Percentiles rank a stretch among this genome's conserved stretches.
These are phyloP conservation scores for Dryobates pubescens DNA, from an alignment of 2,797 vertebrate genomes.

Conservation along the genomic window DNA sequence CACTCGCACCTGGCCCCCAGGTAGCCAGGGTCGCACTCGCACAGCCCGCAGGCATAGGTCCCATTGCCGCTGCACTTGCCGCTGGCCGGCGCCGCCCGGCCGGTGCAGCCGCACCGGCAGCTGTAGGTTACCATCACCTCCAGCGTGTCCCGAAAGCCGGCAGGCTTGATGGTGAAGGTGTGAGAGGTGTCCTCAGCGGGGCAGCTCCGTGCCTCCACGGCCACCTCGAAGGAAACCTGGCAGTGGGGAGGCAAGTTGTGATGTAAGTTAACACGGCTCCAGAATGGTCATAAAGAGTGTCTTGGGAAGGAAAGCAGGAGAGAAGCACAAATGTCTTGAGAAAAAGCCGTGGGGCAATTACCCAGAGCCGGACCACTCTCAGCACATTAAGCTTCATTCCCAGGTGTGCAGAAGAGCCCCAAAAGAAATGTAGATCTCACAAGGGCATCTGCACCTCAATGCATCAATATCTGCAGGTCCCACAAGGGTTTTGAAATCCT, in stretches of 20 bases:
- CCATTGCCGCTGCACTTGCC: conserved; percentile 87
- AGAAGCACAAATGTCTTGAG: neutral
- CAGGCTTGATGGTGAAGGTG: conserved; percentile 90
- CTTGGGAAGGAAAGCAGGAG: neutral
- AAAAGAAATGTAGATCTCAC: fast-evolving
- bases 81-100: conserved; percentile 76
- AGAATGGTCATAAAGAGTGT: fast-evolving
- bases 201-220: conserved; percentile 88
- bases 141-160: conserved; percentile 94
- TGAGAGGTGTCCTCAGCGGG: conserved; percentile 73
- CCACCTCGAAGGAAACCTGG: conserved; percentile 93
- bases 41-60: conserved; percentile 89
- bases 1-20: conserved; percentile 93
- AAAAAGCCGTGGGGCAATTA: neutral
- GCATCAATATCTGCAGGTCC: neutral
- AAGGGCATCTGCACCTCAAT: neutral
- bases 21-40: conserved; percentile 86
- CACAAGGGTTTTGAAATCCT: neutral
- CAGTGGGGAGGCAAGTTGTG: neutral
- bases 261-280: fast-evolving
- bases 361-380: fast-evolving
- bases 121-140: conserved; percentile 86
- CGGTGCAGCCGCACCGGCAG: conserved; percentile 88
- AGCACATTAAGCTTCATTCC: fast-evolving
- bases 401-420: neutral